Base-by-base conservation (phyloP, 2,888 invertebrate genomes). In the Oegoconia quadripuncta region DNA sequence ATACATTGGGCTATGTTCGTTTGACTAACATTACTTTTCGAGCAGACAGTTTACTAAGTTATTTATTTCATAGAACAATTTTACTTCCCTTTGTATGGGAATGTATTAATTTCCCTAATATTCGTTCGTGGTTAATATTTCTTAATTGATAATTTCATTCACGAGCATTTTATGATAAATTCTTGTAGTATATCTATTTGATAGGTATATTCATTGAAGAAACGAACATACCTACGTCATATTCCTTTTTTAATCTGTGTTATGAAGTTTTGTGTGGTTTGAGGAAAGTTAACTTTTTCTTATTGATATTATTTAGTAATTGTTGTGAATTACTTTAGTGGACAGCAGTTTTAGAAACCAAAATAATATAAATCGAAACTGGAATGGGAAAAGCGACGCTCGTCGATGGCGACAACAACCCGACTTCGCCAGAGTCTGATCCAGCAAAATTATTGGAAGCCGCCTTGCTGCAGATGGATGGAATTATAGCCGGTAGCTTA, bases 401-500 rank as follows among this genome's bases (percentile, higher is more conserved):
- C 52, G 73, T 86, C 65, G 86, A 86, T 81, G 83, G 77, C 62
- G 87, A 86, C 55, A 84, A 84, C 64, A 84, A 84, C 59, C 84
- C 81, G 61, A 79, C 86, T 55, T 74, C 72, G 50, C 79, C 89
- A 34, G 95, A 95, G 74, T 94, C 95, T 38, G 95, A 95, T 78
- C 95, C 95, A 44, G 94, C 95, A 61, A 94, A 94, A 79, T 90
- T 96, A 81, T 86, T 96, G 66, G 95, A 95, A 70, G 94, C 95
- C 50, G 95, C 96, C 27, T 87, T 96, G 41, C 90, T 95, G 67
- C 95, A 96, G 81, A 95, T 96, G 93, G 96, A 96, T 79, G 95
- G 95, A 37, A 94, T 95, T 63, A 93, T 95, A 78, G 93, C 94
- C 70, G 93, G 93, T 93, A 75, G 82, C 82, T 55, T 26, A 23